Base-by-base conservation (phyloP, 2,888 invertebrate species). In the Ceraclea dissimilis region DNA sequence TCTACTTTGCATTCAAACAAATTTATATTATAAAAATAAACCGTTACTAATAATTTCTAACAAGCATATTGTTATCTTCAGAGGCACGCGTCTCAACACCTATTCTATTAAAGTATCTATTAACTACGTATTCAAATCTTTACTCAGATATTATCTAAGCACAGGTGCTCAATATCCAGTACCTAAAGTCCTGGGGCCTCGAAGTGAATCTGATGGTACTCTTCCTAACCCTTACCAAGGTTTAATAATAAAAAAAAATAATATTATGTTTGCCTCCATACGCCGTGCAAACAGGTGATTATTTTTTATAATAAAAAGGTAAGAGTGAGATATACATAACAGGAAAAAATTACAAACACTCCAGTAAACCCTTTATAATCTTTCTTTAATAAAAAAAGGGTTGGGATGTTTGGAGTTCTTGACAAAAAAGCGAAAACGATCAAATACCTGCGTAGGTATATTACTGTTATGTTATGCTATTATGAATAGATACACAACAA, bases 281-380 rank as follows among this genome's bases (percentile, higher is more conserved):
- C 49, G 59, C 57, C 57, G 47, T 59, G 58, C 60, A 58, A 61
- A 61, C 59, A 61, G 61, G 61, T 61, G 61, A 61, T 52, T 59
- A 56, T 59, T 61, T 54, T 55, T 51, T 51, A 34, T 22, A 20
- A 21, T 39, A 51, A 54, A 58, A 58, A 47, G 55, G 58, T 54
- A 49, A 58, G 49, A 52, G 51, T 52, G 52, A 52, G 33, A 56
- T 49, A 31, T 22, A 39, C 50, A 52, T 34, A 31, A 51, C 19
- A 52, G 33, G 44, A 55, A 22, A 49, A 59, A 53, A 39, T 8
- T 39, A 39, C 39, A 39, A 39, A 4, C 39, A 13, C 39, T 39
- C 13, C 13, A 8, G 52, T 57, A 56, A 59, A 54, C 53, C 59
- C 57, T 57, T 57, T 59, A 50, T 49, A 52, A 44, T 54, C 53